Conservation (phyloP, 2,888 invertebrate species). For the Neelides folsomi region DNA sequence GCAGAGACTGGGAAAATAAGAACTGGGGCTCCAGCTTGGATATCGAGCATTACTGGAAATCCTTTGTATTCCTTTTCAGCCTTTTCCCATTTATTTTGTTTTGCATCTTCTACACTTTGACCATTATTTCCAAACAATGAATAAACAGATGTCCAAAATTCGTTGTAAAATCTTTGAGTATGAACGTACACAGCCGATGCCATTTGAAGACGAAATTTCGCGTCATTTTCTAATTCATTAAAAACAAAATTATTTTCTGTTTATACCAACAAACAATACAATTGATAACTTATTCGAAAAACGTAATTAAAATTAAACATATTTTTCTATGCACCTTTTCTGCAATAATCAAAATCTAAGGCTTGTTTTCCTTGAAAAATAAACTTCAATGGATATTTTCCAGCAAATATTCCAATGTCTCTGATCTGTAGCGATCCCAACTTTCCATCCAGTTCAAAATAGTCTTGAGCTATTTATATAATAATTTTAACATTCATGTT, state of each 20-base stretch:
- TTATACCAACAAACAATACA: too few relatives aligned
- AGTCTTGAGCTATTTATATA: slow-evolving; percentile 7
- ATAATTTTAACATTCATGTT: neutral
- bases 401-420: slow-evolving; percentile 23
- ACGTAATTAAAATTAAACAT: too few relatives aligned
- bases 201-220: slow-evolving; percentile 63
- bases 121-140: slow-evolving; percentile 26
- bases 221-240: slow-evolving; percentile 45
- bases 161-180: slow-evolving; percentile 81
- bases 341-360: slow-evolving; percentile 42
- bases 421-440: slow-evolving; percentile 26
- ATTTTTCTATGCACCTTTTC: slow-evolving; percentile 14
- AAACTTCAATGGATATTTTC: slow-evolving; percentile 30
- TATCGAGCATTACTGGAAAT: slow-evolving; percentile 46
- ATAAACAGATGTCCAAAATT: slow-evolving; percentile 37
- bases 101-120: neutral
- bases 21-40: slow-evolving; percentile 63
- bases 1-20: slow-evolving; percentile 77
- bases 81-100: neutral
- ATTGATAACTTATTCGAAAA: too few relatives aligned
- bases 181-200: slow-evolving; percentile 85
- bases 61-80: too few relatives aligned
- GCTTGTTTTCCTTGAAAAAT: slow-evolving; percentile 48
- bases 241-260: too few relatives aligned
- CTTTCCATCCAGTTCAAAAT: slow-evolving; percentile 27